Evolutionary conservation across 1,140 invertebrate genomes (phyloP).

Genomic region (Drosophila mojavensis): DNA sequence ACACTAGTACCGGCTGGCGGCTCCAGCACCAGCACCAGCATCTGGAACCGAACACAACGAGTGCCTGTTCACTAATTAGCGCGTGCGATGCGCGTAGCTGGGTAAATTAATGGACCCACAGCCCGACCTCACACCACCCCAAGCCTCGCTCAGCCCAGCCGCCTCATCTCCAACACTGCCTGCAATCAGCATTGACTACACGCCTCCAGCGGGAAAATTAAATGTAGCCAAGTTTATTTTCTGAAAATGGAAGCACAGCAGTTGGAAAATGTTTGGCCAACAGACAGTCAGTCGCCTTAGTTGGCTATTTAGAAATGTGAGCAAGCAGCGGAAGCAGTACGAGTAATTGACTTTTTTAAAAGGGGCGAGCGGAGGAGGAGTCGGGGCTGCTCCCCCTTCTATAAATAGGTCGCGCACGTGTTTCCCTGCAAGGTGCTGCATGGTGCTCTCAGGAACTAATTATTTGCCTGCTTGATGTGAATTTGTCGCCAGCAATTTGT

Average conservation of each 20-base stretch:
- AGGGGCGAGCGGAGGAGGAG: background rate
- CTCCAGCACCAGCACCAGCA: background rate
- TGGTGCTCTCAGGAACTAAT: slow-evolving; percentile 11
- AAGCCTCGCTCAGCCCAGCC: slow-evolving; percentile 4
- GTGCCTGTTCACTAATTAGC: slow-evolving; percentile 58
- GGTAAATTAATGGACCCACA: slow-evolving; percentile 57
- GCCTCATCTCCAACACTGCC: background rate
- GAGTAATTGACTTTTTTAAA: slow-evolving; percentile 3
- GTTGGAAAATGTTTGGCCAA: slow-evolving; percentile 20
- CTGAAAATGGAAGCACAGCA: slow-evolving; percentile 53
- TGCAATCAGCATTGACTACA: slow-evolving; percentile 23
- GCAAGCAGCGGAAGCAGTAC: background rate
- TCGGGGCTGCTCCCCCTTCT: background rate
- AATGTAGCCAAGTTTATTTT: slow-evolving; percentile 74
- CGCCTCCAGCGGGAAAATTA: slow-evolving; percentile 50
- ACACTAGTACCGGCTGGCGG: background rate
- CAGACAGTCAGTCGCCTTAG: background rate
- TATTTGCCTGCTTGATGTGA: slow-evolving; percentile 6
- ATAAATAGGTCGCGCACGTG: slow-evolving; percentile 44
- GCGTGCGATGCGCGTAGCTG: slow-evolving; percentile 31
- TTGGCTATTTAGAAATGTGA: background rate
- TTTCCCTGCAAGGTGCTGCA: slow-evolving; percentile 28
- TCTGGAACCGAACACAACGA: background rate
- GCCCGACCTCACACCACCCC: background rate
- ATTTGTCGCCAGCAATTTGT: slow-evolving; percentile 27